Base-by-base conservation (phyloP, 2,113 vertebrate species). In the Protobothrops flavoviridis region DNA sequence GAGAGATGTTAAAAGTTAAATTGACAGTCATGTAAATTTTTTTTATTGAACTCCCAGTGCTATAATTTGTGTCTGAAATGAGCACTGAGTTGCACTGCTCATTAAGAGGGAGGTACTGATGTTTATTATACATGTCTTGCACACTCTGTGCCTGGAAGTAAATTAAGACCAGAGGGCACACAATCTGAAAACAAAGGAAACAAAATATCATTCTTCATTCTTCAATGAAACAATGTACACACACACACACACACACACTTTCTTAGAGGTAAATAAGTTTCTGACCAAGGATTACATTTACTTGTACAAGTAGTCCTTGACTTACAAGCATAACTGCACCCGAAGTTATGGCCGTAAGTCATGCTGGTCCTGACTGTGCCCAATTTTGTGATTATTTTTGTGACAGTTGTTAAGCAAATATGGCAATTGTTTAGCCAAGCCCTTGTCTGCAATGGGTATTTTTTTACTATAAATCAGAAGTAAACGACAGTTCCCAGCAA, bases 1-100 rank as follows among this genome's bases (percentile, higher is more conserved):
- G 94, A 94, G 1, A 29, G n/a, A 87, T 85, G n/a, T 21, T 74
- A 56, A 59, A 93, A 88, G 4, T 94, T 64, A 94, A 95, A 96
- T 39, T 2, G 0, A 0, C 57, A 11, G 43, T 43, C n/a, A 87
- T 90, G 87, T 59, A 92, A 64, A 0, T 13, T 39, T 93, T 91
- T 90, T 91, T 93, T 0, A 93, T 87, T 93, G 87, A n/a, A 11
- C 85, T 87, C 0, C 52, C 89, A 93, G 4, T 43, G 8, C n/a
- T 59, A 10, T 91, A 23, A 52, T 90, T 94, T 92, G 0, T 91
- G 17, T 1, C 2, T 61, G 29, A 64, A 23, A 12, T 50, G 85
- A 85, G 64, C 23, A 94, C 17, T 52, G 56, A 23, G 45, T 43
- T 61, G 20, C 64, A 29, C n/a, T 86, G 45, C 53, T 87, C 74